Conservation (phyloP, 2,888 invertebrate species). For the Hirtodrosophila cameraria region DNA sequence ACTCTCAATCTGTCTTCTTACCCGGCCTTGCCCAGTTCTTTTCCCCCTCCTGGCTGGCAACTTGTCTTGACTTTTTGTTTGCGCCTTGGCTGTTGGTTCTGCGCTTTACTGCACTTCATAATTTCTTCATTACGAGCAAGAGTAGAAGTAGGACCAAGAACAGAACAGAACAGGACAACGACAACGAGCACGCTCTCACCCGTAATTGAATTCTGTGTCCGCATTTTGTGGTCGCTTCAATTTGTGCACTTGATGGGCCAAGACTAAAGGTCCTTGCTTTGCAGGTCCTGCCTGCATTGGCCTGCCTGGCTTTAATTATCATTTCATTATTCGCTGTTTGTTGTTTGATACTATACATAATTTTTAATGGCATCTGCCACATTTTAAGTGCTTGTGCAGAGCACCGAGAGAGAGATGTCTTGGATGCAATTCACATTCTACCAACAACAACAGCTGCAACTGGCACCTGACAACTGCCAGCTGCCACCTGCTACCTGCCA, state of each 20-base stretch:
- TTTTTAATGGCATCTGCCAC: constrained; percentile 69
- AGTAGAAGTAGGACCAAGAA: too few species aligned
- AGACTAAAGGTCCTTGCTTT: constrained; percentile 22
- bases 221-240: constrained; percentile 67
- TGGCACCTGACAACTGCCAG: too few species aligned
- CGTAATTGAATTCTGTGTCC: constrained; percentile 54
- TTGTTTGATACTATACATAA: constrained; percentile 60
- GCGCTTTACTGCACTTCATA: constrained; percentile 71
- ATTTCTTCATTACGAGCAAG: constrained; percentile 66
- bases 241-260: constrained; percentile 62
- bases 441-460: too few species aligned
- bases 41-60: too few species aligned
- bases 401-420: neutral
- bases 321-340: constrained; percentile 71
- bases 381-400: constrained; percentile 59
- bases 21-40: too few species aligned
- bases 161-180: constrained; percentile 10
- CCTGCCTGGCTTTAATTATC: constrained; percentile 64
- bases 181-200: constrained; percentile 4
- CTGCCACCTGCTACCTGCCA: too few species aligned
- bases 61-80: constrained; percentile 21
- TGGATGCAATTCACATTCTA: constrained; percentile 11
- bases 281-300: constrained; percentile 6
- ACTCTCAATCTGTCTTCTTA: neutral
- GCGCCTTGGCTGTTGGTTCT: constrained; percentile 24